Conservation (phyloP, 2,888 invertebrate genomes). For the Brachypalpus laphriformis region DNA sequence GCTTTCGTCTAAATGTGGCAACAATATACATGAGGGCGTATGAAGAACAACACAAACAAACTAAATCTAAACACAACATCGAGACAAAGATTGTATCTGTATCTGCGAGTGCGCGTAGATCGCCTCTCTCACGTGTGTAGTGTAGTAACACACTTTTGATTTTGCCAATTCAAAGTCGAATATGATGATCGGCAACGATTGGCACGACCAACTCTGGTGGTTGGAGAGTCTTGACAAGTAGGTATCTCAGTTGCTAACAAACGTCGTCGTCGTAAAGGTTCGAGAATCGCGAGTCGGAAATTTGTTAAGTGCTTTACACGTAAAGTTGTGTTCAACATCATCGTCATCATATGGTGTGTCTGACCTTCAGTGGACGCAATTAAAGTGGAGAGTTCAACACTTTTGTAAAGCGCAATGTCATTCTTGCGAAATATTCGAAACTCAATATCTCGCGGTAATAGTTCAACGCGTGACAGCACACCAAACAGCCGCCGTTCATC, state of each 20-base stretch:
- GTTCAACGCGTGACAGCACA: constrained; percentile 80
- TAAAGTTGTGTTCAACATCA: background rate
- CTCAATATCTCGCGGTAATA: constrained; percentile 79
- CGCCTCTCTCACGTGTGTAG: constrained; percentile 31
- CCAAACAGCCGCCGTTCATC: constrained; percentile 76
- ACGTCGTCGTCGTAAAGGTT: constrained; percentile 62
- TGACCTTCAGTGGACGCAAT: constrained; percentile 34
- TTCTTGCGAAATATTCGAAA: constrained; percentile 82
- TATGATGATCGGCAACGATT: constrained; percentile 46
- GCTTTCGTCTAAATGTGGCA: constrained; percentile 15
- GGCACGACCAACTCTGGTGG: constrained; percentile 23
- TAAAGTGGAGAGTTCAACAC: constrained; percentile 22
- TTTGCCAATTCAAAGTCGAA: constrained; percentile 58
- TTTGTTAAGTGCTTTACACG: constrained; percentile 9
- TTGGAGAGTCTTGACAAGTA: constrained; percentile 41
- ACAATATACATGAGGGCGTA: background rate
- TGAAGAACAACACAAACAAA: constrained; percentile 25
- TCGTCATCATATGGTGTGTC: background rate
- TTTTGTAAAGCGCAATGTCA: constrained; percentile 77
- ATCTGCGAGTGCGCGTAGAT: constrained; percentile 41
- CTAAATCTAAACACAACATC: background rate
- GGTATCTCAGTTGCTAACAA: constrained; percentile 61
- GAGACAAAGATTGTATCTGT: constrained; percentile 34
- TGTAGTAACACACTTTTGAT: constrained; percentile 3
- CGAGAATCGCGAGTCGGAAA: constrained; percentile 17